Evolutionary conservation across 1,140 invertebrate species (phyloP).

Genomic region (Drosophila arawakana): DNA sequence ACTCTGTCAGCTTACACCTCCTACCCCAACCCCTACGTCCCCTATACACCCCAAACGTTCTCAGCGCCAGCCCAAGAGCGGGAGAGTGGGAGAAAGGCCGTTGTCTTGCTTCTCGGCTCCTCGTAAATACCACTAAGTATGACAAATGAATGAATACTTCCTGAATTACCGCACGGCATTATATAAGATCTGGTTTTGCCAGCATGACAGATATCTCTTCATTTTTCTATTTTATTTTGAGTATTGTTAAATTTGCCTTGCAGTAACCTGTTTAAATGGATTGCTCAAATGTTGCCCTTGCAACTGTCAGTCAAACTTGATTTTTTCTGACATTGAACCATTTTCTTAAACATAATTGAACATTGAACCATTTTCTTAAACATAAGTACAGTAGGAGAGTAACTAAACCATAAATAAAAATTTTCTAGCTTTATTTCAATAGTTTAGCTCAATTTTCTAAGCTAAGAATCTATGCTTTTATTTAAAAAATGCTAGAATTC

Average conservation of each 20-base stretch:
- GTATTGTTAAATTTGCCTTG: background rate
- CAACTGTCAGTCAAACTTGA: slow-evolving; percentile 54
- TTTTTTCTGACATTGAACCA: slow-evolving; percentile 21
- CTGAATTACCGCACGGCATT: slow-evolving; percentile 69
- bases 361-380: slow-evolving; percentile 21
- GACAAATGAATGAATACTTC: slow-evolving; percentile 80
- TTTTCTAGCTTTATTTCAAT: too few species aligned
- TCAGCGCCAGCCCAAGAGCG: background rate
- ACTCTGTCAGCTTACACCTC: background rate
- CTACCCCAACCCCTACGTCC: too few species aligned
- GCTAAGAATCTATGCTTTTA: too few species aligned
- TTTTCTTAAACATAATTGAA: slow-evolving; percentile 1
- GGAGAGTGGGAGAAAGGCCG: background rate
- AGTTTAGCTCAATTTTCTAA: too few species aligned
- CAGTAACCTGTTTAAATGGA: slow-evolving; percentile 25
- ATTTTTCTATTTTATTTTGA: background rate
- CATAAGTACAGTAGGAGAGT: background rate
- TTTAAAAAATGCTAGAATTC: background rate
- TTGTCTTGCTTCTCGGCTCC: slow-evolving; percentile 29
- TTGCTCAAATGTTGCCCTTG: slow-evolving; percentile 42
- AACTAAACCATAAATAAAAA: too few species aligned
- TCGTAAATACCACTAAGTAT: slow-evolving; percentile 56
- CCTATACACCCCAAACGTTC: background rate
- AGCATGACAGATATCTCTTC: slow-evolving; percentile 30
- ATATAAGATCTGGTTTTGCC: slow-evolving; percentile 53